A percentile compares a stretch with the other conserved stretches of the same genome.
Conservation (phyloP, 2,888 invertebrate genomes). For the Elmis aenea region DNA sequence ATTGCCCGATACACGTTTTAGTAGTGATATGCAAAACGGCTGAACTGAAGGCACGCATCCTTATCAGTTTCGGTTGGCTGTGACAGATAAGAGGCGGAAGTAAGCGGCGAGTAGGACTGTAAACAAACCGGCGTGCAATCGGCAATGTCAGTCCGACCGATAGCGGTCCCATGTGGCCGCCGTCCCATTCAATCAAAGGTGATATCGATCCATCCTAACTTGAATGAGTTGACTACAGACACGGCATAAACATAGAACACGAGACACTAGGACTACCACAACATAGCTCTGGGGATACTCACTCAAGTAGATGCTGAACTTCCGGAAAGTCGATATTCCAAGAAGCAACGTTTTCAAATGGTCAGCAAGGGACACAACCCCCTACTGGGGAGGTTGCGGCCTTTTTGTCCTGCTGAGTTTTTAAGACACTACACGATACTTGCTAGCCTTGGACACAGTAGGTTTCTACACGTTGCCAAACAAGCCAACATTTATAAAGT, state of each 20-base stretch:
- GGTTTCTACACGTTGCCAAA: too few species aligned
- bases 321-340: neutral
- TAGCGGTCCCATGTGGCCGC: conserved; percentile 35
- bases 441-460: conserved; percentile 21
- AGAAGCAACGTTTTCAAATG: conserved; percentile 9
- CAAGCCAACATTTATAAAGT: too few species aligned
- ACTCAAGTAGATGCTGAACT: neutral
- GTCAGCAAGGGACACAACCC: conserved; percentile 8
- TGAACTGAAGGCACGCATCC: conserved; percentile 8
- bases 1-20: conserved; percentile 10
- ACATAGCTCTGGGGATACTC: conserved; percentile 6
- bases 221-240: conserved; percentile 16
- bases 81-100: conserved; percentile 17
- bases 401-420: conserved; percentile 18
- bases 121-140: conserved; percentile 37
- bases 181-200: conserved; percentile 37
- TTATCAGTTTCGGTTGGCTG: conserved; percentile 12
- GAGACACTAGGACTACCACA: conserved; percentile 15
- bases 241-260: conserved; percentile 15
- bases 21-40: conserved; percentile 15
- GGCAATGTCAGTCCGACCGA: conserved; percentile 24
- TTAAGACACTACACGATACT: conserved; percentile 20
- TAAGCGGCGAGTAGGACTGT: conserved; percentile 28
- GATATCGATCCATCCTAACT: conserved; percentile 30
- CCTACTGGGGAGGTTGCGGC: conserved; percentile 14